Percentiles rank a stretch among this genome's conserved stretches.
phyloP scores from a whole-genome alignment of 37 sponge, comb jelly and placozoan species.

The Aplysina aerophoba region DNA sequence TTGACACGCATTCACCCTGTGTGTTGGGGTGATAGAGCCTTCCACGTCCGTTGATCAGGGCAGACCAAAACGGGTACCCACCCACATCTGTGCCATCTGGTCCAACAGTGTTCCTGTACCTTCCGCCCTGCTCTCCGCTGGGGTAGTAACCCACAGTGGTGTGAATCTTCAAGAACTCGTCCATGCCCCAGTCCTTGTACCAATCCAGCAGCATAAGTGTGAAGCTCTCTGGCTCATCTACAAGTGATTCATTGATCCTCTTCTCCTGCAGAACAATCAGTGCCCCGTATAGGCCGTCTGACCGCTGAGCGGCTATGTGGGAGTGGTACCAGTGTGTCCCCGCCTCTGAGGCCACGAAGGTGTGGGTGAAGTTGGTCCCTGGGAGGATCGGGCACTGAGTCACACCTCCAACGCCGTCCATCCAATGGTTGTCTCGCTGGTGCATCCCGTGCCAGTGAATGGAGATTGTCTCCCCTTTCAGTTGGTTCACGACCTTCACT shows the following conservation, averaged over 20 bases:
- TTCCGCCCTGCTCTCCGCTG: conserved; percentile 16
- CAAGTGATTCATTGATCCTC: not conserved
- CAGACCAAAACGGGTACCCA: conserved; percentile 59
- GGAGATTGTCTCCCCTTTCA: conserved; percentile 40
- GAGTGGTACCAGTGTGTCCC: conserved; percentile 92
- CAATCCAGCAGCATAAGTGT: conserved; percentile 69
- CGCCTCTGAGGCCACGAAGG: conserved; percentile 50
- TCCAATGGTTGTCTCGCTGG: conserved; percentile 73
- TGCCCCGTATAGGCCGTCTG: conserved; percentile 71
- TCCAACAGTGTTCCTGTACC: conserved; percentile 20
- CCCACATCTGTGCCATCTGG: conserved; percentile 56
- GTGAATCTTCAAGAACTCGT: conserved; percentile 36
- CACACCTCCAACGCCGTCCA: conserved; percentile 74
- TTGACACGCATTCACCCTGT: not conserved
- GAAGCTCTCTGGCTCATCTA: conserved; percentile 58
- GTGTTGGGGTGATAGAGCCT: conserved; percentile 39
- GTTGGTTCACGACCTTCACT: conserved; percentile 61
- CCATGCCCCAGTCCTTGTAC: conserved; percentile 38
- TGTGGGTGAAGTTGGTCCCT: conserved; percentile 57
- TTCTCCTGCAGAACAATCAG: conserved; percentile 46
- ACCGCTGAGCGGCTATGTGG: conserved; percentile 67
- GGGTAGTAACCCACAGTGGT: conserved; percentile 39
- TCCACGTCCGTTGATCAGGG: conserved; percentile 77
- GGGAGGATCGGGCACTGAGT: conserved; percentile 85
- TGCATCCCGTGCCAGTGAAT: conserved; percentile 91